Evolutionary conservation across 2,113 vertebrate genomes (phyloP).

Genomic region (Microcebus griseorufus): DNA sequence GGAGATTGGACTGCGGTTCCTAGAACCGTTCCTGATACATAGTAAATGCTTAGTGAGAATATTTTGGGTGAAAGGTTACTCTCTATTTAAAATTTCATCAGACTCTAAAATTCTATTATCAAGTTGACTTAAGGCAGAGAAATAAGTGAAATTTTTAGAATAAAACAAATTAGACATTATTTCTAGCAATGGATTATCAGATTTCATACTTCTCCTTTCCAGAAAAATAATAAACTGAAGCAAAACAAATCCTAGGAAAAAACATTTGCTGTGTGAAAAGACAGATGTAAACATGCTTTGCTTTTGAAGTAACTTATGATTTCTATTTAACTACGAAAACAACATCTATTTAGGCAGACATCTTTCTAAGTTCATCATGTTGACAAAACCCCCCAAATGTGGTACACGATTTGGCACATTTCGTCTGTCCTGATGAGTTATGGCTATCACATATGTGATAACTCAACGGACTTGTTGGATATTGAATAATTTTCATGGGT

Average conservation of each 20-base stretch:
- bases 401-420: conserved; percentile 27
- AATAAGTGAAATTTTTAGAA: conserved; percentile 23
- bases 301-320: background rate
- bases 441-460: conserved; percentile 57
- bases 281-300: background rate
- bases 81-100: conserved; percentile 23
- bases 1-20: background rate
- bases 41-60: conserved; percentile 10
- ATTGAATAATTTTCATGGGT: conserved; percentile 30
- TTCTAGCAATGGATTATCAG: background rate
- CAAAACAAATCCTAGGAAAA: conserved; percentile 46
- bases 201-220: background rate
- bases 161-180: conserved; percentile 50
- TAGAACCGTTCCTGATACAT: background rate
- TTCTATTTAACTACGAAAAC: background rate
- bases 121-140: conserved; percentile 36
- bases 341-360: conserved; percentile 22
- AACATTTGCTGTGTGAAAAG: background rate
- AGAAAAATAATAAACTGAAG: conserved; percentile 51
- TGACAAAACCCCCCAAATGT: conserved; percentile 46
- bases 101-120: conserved; percentile 33
- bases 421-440: conserved; percentile 72
- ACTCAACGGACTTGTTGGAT: conserved; percentile 57
- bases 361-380: conserved; percentile 46
- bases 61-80: background rate